These are phyloP conservation scores for Pollenia amentaria DNA, from an alignment of 2,888 invertebrate genomes.

Conservation along the genomic window DNA sequence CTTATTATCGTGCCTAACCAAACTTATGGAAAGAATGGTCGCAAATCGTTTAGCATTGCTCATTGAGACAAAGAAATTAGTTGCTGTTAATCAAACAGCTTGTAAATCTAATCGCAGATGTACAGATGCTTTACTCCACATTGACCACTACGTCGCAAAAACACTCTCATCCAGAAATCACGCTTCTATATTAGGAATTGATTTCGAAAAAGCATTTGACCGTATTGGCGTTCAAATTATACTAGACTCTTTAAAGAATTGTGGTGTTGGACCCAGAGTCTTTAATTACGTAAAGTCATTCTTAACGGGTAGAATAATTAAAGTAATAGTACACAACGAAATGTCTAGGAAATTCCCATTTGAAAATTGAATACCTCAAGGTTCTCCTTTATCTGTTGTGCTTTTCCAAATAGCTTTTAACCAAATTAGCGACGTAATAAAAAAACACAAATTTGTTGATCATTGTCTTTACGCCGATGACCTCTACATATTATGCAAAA, in stretches of 20 bases:
- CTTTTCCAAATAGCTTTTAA: slow-evolving; percentile 65
- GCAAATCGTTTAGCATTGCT: slow-evolving; percentile 5
- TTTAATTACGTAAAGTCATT: slow-evolving; percentile 50
- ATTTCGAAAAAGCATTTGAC: slow-evolving; percentile 72
- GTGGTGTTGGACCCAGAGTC: slow-evolving; percentile 37
- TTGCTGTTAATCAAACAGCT: slow-evolving; percentile 3
- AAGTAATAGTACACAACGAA: slow-evolving; percentile 6
- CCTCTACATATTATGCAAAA: slow-evolving; percentile 58
- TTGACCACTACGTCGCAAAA: slow-evolving; percentile 24
- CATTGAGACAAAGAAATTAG: background rate
- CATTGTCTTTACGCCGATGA: slow-evolving; percentile 73
- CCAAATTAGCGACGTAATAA: slow-evolving; percentile 45
- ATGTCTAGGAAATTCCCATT: slow-evolving; percentile 30
- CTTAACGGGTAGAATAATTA: slow-evolving; percentile 31
- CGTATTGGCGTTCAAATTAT: slow-evolving; percentile 62
- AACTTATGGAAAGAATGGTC: slow-evolving; percentile 1
- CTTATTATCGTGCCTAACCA: background rate
- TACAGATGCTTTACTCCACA: background rate
- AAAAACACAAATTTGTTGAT: slow-evolving; percentile 48
- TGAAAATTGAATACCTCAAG: slow-evolving; percentile 61
- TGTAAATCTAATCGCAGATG: background rate
- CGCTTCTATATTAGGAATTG: slow-evolving; percentile 52
- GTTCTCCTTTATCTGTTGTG: slow-evolving; percentile 43
- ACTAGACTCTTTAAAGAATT: slow-evolving; percentile 27
- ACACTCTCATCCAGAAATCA: slow-evolving; percentile 19